Conservation (phyloP, 2,113 vertebrate species). For the Lepisosteus osseus region DNA sequence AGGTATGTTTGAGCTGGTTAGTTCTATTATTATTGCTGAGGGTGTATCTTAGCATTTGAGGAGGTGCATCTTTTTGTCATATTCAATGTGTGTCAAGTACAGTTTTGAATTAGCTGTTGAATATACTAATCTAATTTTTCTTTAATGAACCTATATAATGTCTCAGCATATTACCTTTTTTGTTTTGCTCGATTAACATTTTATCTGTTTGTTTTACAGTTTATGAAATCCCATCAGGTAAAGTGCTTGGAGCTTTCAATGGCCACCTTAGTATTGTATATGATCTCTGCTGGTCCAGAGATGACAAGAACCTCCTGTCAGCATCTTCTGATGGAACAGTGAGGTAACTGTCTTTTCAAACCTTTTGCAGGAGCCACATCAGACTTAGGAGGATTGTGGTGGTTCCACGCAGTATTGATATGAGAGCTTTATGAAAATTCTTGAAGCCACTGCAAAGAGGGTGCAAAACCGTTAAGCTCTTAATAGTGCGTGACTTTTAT, state of each 20-base stretch:
- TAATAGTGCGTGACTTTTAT: too few species aligned
- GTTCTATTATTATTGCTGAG: too few species aligned
- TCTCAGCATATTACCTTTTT: not conserved
- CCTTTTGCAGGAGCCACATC: too few species aligned
- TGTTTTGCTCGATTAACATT: not conserved
- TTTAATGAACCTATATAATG: too few species aligned
- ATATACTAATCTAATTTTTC: too few species aligned
- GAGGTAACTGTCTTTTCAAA: constrained; percentile 59
- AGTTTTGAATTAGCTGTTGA: too few species aligned
- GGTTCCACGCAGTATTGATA: too few species aligned
- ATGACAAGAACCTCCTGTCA: constrained; percentile 79
- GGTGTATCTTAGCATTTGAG: too few species aligned
- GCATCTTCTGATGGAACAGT: constrained; percentile 93
- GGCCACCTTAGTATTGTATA: constrained; percentile 95
- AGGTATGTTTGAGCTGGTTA: constrained; percentile 60
- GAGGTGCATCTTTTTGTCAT: not conserved
- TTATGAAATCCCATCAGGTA: constrained; percentile 93
- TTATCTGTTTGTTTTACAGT: constrained; percentile 65
- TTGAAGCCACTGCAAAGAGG: too few species aligned
- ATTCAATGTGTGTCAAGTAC: not conserved
- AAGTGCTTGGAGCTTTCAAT: constrained; percentile 78
- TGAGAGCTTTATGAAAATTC: too few species aligned
- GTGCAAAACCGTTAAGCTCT: too few species aligned
- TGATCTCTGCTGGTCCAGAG: constrained; percentile 91
- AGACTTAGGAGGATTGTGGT: too few species aligned